These are phyloP conservation scores for Frieseomelitta varia DNA, from an alignment of 1,140 invertebrate species.

Conservation along the genomic window DNA sequence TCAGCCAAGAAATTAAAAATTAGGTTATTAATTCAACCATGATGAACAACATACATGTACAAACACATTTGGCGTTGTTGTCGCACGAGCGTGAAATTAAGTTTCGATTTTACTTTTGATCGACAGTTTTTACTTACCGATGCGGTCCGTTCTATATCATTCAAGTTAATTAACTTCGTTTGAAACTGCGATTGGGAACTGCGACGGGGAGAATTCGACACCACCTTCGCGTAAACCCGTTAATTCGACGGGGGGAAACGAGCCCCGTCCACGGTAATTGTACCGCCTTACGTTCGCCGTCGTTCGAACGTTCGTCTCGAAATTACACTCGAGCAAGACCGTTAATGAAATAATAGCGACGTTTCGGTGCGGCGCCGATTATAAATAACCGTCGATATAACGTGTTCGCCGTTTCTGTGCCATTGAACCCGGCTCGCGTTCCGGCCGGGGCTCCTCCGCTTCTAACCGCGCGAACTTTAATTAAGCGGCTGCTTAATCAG, in stretches of 20 bases:
- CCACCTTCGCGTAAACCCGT: background rate
- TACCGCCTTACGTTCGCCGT: background rate
- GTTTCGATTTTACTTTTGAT: background rate
- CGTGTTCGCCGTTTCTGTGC: background rate
- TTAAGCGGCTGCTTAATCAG: conserved; percentile 60
- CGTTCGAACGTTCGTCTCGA: background rate
- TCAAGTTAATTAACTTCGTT: background rate
- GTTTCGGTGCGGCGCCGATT: background rate
- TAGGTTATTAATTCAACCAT: too few relatives aligned
- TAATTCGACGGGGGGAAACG: background rate
- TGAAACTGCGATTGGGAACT: background rate
- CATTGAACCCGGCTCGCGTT: background rate
- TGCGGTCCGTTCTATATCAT: background rate
- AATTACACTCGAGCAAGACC: background rate
- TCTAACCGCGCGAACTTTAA: conserved; percentile 43
- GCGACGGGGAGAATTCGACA: background rate
- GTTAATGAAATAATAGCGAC: conserved; percentile 23
- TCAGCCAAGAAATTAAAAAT: too few relatives aligned
- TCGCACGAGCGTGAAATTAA: too few relatives aligned
- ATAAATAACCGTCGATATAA: conserved; percentile 28
- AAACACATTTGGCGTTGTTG: too few relatives aligned
- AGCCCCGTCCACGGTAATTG: background rate
- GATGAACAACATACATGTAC: too few relatives aligned
- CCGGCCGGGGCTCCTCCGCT: background rate
- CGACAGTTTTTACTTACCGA: background rate